Percentiles rank a stretch among this genome's conserved stretches.
These are phyloP conservation scores for Calephelis nemesis DNA, from an alignment of 1,140 invertebrate species.

Conservation along the genomic window DNA sequence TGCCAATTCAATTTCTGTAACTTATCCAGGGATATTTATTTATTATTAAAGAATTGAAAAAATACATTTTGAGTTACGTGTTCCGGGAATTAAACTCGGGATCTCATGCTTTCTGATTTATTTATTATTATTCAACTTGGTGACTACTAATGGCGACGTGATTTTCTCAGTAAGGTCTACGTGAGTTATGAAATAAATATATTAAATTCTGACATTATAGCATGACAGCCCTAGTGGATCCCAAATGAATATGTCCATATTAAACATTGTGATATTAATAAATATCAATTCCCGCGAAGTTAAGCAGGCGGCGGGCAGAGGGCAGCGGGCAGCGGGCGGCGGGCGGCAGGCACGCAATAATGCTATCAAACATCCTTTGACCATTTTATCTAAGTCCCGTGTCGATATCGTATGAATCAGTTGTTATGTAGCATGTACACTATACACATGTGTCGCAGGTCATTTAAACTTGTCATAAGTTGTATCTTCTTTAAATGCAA, in stretches of 20 bases:
- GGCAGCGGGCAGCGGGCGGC: background rate
- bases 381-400: slow-evolving; percentile 20
- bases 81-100: no score
- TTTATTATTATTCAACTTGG: no score
- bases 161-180: no score
- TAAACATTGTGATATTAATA: slow-evolving; percentile 20
- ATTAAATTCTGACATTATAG: background rate
- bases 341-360: slow-evolving; percentile 18
- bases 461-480: no score
- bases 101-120: no score
- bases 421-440: background rate
- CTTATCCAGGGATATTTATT: no score
- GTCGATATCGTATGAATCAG: slow-evolving; percentile 13
- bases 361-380: slow-evolving; percentile 23
- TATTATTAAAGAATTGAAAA: no score
- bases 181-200: no score
- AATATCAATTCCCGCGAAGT: slow-evolving; percentile 20
- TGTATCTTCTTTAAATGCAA: no score
- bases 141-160: no score
- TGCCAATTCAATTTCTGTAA: no score
- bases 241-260: slow-evolving; percentile 18
- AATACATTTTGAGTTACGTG: no score
- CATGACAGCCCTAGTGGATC: background rate
- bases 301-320: background rate
- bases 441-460: background rate